These are phyloP conservation scores for Physocephala rufipes DNA, from an alignment of 2,888 invertebrate species.

Conservation along the genomic window DNA sequence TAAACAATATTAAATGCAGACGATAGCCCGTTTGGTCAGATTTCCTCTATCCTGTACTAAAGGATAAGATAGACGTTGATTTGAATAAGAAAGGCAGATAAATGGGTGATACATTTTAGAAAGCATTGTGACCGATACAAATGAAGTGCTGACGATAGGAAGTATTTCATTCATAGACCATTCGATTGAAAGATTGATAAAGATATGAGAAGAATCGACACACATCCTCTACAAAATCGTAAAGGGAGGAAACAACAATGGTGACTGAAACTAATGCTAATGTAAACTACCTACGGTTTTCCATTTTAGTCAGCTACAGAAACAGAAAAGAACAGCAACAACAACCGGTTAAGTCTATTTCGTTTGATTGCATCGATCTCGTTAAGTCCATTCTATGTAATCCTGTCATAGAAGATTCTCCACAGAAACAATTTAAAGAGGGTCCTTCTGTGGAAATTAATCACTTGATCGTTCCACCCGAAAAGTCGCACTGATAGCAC, in stretches of 20 bases:
- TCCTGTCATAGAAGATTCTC: conserved; percentile 12
- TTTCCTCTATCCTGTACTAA: too few relatives aligned
- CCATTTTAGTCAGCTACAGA: too few relatives aligned
- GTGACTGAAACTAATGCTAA: background rate
- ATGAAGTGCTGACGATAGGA: background rate
- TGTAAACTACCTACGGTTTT: background rate
- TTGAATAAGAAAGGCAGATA: too few relatives aligned
- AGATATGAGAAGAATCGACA: background rate
- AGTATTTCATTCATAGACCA: conserved; percentile 29
- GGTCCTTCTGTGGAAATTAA: conserved; percentile 20
- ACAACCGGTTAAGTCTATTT: too few relatives aligned
- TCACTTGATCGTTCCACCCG: conserved; percentile 16
- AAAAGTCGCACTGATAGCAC: conserved; percentile 19
- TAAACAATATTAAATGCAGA: too few relatives aligned
- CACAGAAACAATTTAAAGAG: conserved; percentile 25
- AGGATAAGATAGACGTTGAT: too few relatives aligned
- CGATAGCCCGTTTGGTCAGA: too few relatives aligned
- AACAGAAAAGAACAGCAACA: background rate
- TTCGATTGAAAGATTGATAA: background rate
- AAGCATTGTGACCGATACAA: too few relatives aligned
- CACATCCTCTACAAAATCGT: background rate
- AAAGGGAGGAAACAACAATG: background rate
- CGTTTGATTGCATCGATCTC: too few relatives aligned
- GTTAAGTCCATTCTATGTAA: background rate
- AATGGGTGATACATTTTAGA: too few relatives aligned